Conservation (phyloP, 1,140 invertebrate genomes). For the Cheumatopsyche charites region DNA sequence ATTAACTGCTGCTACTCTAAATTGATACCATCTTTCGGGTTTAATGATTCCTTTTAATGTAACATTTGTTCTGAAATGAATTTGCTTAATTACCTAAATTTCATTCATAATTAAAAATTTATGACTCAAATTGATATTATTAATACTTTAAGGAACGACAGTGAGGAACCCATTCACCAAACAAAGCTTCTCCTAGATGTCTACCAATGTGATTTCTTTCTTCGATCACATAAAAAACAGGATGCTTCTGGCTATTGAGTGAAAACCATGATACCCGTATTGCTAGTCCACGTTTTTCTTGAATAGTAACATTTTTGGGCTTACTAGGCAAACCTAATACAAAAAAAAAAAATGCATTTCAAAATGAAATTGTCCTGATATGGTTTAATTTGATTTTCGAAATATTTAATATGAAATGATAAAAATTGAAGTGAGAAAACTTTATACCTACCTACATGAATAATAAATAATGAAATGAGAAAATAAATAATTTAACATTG, state of each 20-base stretch:
- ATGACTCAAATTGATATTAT: too few species aligned
- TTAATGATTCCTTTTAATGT: conserved; percentile 65
- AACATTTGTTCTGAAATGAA: conserved; percentile 51
- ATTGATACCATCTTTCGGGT: conserved; percentile 78
- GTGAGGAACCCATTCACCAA: conserved; percentile 60
- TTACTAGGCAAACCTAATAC: conserved; percentile 56
- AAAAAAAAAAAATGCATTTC: too few species aligned
- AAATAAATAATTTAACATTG: background rate
- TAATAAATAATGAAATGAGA: background rate
- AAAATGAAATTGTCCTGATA: background rate
- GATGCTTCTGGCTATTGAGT: conserved; percentile 6
- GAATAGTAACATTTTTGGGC: conserved; percentile 54
- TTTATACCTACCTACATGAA: too few species aligned
- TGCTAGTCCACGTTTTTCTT: conserved; percentile 51
- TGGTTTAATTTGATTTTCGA: too few species aligned
- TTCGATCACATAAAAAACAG: conserved; percentile 61
- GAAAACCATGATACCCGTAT: conserved; percentile 55
- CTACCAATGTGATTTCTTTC: conserved; percentile 64
- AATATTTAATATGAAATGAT: too few species aligned
- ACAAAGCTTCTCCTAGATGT: conserved; percentile 58
- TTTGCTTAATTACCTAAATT: background rate
- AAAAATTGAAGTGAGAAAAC: too few species aligned
- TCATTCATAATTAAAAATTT: too few species aligned
- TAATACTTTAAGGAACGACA: conserved; percentile 40
- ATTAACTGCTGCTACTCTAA: conserved; percentile 75